Conservation (phyloP, 2,888 invertebrate genomes). For the Spilosoma lubricipeda region DNA sequence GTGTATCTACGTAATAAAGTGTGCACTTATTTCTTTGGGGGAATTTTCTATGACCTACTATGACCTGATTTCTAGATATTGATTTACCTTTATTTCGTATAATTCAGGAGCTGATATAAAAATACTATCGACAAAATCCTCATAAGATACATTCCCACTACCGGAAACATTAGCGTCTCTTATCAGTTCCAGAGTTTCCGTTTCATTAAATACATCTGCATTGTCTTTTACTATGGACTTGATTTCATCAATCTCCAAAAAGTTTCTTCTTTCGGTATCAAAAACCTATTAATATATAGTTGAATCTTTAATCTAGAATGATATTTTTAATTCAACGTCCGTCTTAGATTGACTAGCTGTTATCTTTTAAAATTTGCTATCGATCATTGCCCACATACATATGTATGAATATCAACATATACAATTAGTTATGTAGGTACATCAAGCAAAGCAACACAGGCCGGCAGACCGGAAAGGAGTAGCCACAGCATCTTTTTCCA, state of each 20-base stretch:
- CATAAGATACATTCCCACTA: slow-evolving; percentile 73
- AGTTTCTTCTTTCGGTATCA: slow-evolving; percentile 74
- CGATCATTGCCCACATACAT: too few species aligned
- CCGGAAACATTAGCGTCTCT: slow-evolving; percentile 77
- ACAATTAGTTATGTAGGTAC: too few species aligned
- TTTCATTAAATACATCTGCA: slow-evolving; percentile 63
- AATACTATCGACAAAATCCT: slow-evolving; percentile 72
- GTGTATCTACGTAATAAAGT: too few species aligned
- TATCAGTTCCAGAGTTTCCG: slow-evolving; percentile 68
- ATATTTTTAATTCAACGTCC: too few species aligned
- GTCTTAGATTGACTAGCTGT: too few species aligned
- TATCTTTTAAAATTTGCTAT: too few species aligned
- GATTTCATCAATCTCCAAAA: slow-evolving; percentile 71
- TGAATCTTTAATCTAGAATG: too few species aligned
- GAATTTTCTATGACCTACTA: background rate
- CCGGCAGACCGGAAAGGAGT: too few species aligned
- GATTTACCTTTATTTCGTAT: slow-evolving; percentile 65
- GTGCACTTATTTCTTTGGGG: too few species aligned
- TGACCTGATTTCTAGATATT: background rate
- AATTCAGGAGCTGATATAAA: slow-evolving; percentile 75
- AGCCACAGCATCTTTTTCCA: too few species aligned
- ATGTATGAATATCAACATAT: too few species aligned
- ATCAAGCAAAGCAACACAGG: too few species aligned
- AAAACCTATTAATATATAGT: slow-evolving; percentile 63
- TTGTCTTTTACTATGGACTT: slow-evolving; percentile 61